Percentiles rank a stretch among this genome's conserved stretches.
These are phyloP conservation scores for Corydoras maculifer DNA, from an alignment of 2,113 vertebrate species.

Conservation along the genomic window DNA sequence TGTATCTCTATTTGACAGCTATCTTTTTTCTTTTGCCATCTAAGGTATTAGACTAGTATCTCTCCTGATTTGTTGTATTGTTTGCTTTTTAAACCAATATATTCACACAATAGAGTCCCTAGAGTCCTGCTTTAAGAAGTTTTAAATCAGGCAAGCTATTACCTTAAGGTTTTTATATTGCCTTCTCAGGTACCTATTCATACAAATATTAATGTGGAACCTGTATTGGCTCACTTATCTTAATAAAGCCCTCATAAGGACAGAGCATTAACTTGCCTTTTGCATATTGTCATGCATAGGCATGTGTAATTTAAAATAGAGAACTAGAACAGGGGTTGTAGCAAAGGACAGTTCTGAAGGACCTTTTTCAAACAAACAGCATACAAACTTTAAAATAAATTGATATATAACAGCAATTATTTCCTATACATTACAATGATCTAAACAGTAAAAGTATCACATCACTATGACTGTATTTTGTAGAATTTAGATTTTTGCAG, in stretches of 20 bases:
- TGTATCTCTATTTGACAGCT: not conserved
- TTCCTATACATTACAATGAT: too few species aligned
- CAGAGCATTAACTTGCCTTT: conserved; percentile 12
- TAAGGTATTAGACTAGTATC: too few species aligned
- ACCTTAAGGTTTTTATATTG: conserved; percentile 10
- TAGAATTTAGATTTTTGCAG: too few species aligned
- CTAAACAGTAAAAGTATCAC: too few species aligned
- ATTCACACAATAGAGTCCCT: not conserved
- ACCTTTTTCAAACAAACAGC: not conserved
- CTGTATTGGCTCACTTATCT: conserved; percentile 13
- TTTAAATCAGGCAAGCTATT: conserved; percentile 11
- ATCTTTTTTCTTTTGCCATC: too few species aligned
- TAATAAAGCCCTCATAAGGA: conserved; percentile 14
- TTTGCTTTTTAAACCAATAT: not conserved
- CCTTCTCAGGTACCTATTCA: conserved; percentile 2
- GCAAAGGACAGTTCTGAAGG: conserved; percentile 6
- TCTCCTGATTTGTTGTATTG: too few species aligned
- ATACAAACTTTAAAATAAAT: too few species aligned
- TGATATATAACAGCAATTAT: too few species aligned
- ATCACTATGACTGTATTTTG: too few species aligned
- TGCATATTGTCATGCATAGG: not conserved
- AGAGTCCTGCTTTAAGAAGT: not conserved
- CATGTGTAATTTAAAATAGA: conserved; percentile 6
- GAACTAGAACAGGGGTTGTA: conserved; percentile 3
- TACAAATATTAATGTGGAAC: conserved; percentile 1